Conservation (phyloP, 2,888 invertebrate species). For the Clitarchus hookeri region DNA sequence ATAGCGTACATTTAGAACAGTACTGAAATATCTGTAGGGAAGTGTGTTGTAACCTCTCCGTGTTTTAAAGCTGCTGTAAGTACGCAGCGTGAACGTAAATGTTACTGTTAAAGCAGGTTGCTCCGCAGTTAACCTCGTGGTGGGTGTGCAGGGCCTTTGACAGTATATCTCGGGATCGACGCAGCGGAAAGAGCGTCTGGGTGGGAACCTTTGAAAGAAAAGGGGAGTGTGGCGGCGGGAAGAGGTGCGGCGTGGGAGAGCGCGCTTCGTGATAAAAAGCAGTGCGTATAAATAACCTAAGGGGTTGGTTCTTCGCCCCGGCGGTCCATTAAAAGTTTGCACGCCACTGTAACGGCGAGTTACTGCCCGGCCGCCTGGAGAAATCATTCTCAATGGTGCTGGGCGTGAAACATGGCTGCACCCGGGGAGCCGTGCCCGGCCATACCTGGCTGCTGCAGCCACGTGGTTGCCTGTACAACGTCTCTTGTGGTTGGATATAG, state of each 20-base stretch:
- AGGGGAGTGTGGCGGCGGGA: too few species aligned
- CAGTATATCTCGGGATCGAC: background rate
- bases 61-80: background rate
- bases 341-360: background rate
- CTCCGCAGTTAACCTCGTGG: too few species aligned
- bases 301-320: background rate
- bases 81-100: background rate
- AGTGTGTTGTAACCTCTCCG: too few species aligned
- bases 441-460: too few species aligned
- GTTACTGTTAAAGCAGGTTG: background rate
- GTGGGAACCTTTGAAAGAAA: background rate
- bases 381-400: too few species aligned
- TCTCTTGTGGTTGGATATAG: too few species aligned
- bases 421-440: too few species aligned
- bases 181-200: background rate
- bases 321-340: background rate
- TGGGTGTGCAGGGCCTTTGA: background rate
- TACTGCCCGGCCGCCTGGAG: background rate
- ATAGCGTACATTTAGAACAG: too few species aligned
- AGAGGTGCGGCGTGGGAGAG: background rate
- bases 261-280: background rate
- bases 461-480: too few species aligned
- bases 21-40: too few species aligned
- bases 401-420: too few species aligned
- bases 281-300: background rate